Base-by-base conservation (phyloP, 2,888 invertebrate species). In the Oscheius sp. region DNA sequence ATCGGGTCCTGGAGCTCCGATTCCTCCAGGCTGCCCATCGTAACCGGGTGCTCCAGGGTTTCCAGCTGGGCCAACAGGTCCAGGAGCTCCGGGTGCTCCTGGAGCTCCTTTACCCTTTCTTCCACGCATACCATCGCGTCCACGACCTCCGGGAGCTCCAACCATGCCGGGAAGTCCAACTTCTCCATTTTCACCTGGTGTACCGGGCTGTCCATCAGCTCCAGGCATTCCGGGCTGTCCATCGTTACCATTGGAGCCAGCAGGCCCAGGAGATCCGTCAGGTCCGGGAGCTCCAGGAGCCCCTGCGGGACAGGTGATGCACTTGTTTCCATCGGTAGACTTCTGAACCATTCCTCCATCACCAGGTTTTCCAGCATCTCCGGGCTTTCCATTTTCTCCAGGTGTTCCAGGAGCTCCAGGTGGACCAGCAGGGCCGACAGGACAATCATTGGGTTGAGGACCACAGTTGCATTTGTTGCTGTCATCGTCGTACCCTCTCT, bases 401-500 rank as follows among this genome's bases (percentile, higher is more conserved):
- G 77, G 70, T 33, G 76, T 74, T 77, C 83, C 83, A 33, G 80
- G 79, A 70, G 79, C 78, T 77, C 83, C 83, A 70, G 81, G 81
- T 72, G 79, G 79, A 73, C 83, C 83, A 42, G 78, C 83, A 72
- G 83, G 83, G 76, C 83, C 42, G 42, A 42, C 42, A 7, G 42
- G 42, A 42, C 70, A 70, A 29, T 70, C 55, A 13, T 70, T 59
- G 2, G 70, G 70, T 47, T 70, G 70, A 10, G 66, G 66, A 13
- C 66, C 66, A 11, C 68, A 53, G 59, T 70, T 70, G 32, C 70
- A 58, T 29, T 58, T 48, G 48, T 58, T 48, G n/a, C 29, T 57
- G n/a, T 42, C 21, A 21, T 21, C 48, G 37, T 58, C n/a, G 21
- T 33, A 11, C 32, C 55, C 51, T 66, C 70, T 57, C 48, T 42